A percentile compares a stretch with the other conserved stretches of the same genome.
Evolutionary conservation across 2,888 invertebrate genomes (phyloP).

Genomic region (Beris morrisii): DNA sequence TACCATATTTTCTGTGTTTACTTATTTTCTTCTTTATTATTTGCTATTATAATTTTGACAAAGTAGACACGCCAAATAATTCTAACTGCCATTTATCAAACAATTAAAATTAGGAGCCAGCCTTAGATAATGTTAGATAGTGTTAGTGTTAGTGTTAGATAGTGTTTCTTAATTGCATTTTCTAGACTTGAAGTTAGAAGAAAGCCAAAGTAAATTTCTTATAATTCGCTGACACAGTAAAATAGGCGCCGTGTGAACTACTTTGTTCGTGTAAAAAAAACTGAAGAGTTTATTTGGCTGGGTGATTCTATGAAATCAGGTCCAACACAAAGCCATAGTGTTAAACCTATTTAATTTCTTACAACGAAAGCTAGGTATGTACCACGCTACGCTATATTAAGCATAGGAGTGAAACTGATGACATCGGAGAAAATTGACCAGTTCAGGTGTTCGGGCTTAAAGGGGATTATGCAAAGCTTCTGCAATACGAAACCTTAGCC

Average conservation of each 20-base stretch:
- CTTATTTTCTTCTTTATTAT: no score
- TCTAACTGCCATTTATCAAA: no score
- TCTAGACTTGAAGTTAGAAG: slow-evolving; percentile 8
- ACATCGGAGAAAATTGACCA: slow-evolving; percentile 20
- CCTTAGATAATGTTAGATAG: no score
- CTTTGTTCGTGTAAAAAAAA: background rate
- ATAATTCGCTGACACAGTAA: slow-evolving; percentile 7
- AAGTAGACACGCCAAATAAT: no score
- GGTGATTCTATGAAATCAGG: background rate
- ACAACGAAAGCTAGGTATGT: background rate
- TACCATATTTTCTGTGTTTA: slow-evolving; percentile 13
- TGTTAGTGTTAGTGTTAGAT: background rate
- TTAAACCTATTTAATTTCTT: no score
- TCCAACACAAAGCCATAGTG: no score
- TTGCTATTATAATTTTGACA: no score
- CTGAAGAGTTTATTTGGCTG: background rate
- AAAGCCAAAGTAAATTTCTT: background rate
- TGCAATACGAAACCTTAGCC: slow-evolving; percentile 5
- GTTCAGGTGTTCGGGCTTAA: slow-evolving; percentile 18
- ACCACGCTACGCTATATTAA: background rate
- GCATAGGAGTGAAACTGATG: slow-evolving; percentile 22
- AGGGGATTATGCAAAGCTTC: slow-evolving; percentile 23
- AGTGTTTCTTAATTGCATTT: slow-evolving; percentile 15
- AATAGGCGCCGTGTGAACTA: slow-evolving; percentile 4
- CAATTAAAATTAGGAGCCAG: no score